Conservation (phyloP, 2,888 invertebrate species). For the Athalia cordata region DNA sequence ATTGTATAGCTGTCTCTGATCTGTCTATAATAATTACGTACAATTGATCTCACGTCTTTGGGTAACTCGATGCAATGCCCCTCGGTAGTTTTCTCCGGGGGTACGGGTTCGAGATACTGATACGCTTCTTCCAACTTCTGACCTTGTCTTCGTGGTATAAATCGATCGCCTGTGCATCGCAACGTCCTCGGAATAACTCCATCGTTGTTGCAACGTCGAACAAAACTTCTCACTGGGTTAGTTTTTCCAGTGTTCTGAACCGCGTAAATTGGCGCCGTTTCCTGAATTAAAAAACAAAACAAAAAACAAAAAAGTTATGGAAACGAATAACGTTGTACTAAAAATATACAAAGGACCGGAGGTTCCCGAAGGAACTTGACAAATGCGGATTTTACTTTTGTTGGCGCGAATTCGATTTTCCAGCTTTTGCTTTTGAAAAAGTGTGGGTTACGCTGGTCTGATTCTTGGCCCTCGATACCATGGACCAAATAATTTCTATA, state of each 20-base stretch:
- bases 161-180: slow-evolving; percentile 56
- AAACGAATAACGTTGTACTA: too few species aligned
- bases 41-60: slow-evolving; percentile 39
- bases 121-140: slow-evolving; percentile 57
- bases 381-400: too few species aligned
- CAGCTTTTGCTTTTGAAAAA: too few species aligned
- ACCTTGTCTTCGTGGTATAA: slow-evolving; percentile 57
- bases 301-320: slow-evolving; percentile 6
- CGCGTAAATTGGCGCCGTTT: slow-evolving; percentile 15
- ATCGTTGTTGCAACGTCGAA: neutral
- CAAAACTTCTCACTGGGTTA: slow-evolving; percentile 1
- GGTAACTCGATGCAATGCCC: slow-evolving; percentile 24
- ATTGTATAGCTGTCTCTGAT: neutral
- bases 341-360: too few species aligned
- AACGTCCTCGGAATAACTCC: slow-evolving; percentile 5
- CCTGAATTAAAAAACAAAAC: slow-evolving; percentile 33
- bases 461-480: too few species aligned
- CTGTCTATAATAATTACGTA: slow-evolving; percentile 28
- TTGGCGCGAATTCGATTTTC: too few species aligned
- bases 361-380: too few species aligned
- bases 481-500: too few species aligned
- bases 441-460: too few species aligned
- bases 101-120: slow-evolving; percentile 49
- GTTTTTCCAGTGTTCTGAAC: neutral
- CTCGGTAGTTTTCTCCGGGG: slow-evolving; percentile 19